Evolutionary conservation across 2,797 vertebrate species (phyloP).

Genomic region (Scomberomorus guttatus): DNA sequence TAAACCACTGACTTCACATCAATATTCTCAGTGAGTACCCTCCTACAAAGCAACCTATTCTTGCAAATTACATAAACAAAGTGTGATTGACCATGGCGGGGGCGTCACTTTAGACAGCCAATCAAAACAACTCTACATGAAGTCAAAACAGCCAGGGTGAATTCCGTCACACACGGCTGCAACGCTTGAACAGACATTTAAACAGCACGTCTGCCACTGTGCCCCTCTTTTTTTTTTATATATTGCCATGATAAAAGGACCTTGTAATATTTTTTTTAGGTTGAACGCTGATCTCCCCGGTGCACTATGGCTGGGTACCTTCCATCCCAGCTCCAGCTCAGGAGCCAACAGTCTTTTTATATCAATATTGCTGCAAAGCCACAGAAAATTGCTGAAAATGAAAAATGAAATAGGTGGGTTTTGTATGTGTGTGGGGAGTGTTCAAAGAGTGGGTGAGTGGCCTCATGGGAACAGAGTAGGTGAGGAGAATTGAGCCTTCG

Average conservation of each 20-base stretch:
- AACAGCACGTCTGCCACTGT: slow-evolving; percentile 42
- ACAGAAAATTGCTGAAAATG: slow-evolving; percentile 70
- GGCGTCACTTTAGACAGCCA: slow-evolving; percentile 62
- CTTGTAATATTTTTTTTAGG: slow-evolving; percentile 46
- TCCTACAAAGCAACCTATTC: slow-evolving; percentile 56
- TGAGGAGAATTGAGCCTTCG: slow-evolving; percentile 53
- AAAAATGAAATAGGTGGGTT: slow-evolving; percentile 70
- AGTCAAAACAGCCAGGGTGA: slow-evolving; percentile 47
- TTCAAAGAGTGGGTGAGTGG: slow-evolving; percentile 61
- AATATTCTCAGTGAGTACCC: slow-evolving; percentile 52
- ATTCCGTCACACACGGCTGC: slow-evolving; percentile 31
- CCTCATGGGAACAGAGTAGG: slow-evolving; percentile 49
- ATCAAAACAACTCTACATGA: slow-evolving; percentile 68
- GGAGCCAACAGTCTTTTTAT: slow-evolving; percentile 50
- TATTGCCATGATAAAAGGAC: slow-evolving; percentile 40
- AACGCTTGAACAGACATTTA: slow-evolving; percentile 53
- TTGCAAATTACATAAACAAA: slow-evolving; percentile 69
- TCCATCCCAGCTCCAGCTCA: slow-evolving; percentile 40
- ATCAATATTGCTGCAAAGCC: slow-evolving; percentile 72
- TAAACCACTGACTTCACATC: slow-evolving; percentile 59
- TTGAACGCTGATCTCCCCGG: slow-evolving; percentile 32
- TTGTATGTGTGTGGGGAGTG: slow-evolving; percentile 40
- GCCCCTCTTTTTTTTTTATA: slow-evolving; percentile 32
- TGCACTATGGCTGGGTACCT: slow-evolving; percentile 47
- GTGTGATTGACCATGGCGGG: slow-evolving; percentile 64